Conservation (phyloP, 2,113 vertebrate species). For the Columba janthina region DNA sequence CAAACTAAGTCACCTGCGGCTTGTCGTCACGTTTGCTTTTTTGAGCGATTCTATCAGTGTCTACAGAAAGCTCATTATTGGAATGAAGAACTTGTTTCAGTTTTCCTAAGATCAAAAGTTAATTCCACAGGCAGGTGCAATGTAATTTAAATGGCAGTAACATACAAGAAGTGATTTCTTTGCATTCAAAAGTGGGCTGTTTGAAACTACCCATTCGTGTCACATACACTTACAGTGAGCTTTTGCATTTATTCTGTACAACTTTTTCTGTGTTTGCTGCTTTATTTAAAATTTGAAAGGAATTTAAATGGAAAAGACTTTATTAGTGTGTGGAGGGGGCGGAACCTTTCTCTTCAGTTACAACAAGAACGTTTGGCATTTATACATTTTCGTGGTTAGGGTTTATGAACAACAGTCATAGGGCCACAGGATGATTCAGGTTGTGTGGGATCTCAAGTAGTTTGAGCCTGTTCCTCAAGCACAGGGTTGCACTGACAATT, state of each 20-base stretch:
- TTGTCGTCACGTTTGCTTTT: background rate
- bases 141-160: background rate
- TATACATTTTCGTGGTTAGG: background rate
- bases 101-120: background rate
- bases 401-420: background rate
- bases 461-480: background rate
- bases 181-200: background rate
- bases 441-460: background rate
- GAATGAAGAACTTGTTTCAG: background rate
- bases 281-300: background rate
- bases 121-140: background rate
- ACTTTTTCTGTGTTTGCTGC: background rate
- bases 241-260: background rate
- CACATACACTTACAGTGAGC: background rate
- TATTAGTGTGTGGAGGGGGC: accelerated
- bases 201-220: background rate
- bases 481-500: accelerated
- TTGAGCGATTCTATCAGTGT: background rate
- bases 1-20: background rate
- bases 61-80: accelerated
- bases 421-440: background rate
- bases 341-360: background rate
- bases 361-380: background rate
- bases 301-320: background rate
- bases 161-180: background rate